phyloP scores from a whole-genome alignment of 2,113 vertebrate species.

The Lagopus leucura region DNA sequence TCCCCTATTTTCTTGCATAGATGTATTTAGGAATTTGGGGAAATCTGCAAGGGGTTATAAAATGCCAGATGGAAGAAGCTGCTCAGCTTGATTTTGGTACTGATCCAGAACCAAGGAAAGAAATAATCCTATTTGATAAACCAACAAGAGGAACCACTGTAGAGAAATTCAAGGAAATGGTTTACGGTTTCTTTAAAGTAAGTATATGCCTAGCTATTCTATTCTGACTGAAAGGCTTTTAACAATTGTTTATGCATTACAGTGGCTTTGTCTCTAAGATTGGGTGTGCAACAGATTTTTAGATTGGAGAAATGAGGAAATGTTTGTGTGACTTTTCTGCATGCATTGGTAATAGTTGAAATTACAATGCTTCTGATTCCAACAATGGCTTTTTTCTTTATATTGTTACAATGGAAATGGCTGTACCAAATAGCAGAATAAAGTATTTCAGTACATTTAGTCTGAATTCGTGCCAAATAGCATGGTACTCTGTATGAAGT shows the following conservation, averaged over 20 bases:
- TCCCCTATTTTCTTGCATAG: constrained; percentile 67
- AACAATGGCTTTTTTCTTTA: not conserved
- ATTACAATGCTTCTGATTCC: not conserved
- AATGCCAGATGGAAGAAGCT: constrained; percentile 92
- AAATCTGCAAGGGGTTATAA: constrained; percentile 92
- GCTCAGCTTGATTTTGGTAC: constrained; percentile 87
- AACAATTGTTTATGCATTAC: not conserved
- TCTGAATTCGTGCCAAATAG: not conserved
- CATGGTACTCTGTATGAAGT: not conserved
- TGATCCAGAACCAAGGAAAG: constrained; percentile 90
- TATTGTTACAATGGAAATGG: not conserved
- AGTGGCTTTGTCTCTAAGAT: not conserved
- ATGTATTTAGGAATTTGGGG: constrained; percentile 95
- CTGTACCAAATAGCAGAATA: not conserved
- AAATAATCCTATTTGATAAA: constrained; percentile 88
- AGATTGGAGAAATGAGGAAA: not conserved
- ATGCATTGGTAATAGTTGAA: not conserved
- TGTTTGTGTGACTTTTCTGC: not conserved
- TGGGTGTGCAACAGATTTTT: not conserved
- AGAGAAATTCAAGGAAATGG: constrained; percentile 98
- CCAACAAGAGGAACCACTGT: constrained; percentile 95
- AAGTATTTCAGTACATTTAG: not conserved
- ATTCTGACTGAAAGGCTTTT: not conserved
- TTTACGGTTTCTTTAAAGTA: constrained; percentile 92
- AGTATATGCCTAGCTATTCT: constrained; percentile 35